Percentiles rank a stretch among this genome's conserved stretches.
Evolutionary conservation across 1,140 invertebrate species (phyloP).

Genomic region (Pogonognathellus flavescens): DNA sequence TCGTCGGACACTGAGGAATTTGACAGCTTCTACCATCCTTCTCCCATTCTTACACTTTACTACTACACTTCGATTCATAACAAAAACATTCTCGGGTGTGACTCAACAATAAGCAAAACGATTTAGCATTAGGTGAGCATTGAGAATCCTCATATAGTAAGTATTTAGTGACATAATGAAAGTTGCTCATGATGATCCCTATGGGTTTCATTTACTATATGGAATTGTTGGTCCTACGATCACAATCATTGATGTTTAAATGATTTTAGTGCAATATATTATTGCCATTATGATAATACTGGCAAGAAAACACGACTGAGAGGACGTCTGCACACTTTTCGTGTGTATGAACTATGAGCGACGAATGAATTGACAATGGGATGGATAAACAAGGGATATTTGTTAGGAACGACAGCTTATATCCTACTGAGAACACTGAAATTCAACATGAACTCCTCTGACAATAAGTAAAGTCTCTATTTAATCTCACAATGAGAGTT

Average conservation of each 20-base stretch:
- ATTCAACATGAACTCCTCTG: neutral
- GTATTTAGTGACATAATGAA: slow-evolving; percentile 31
- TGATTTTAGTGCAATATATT: neutral
- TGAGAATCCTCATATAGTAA: no score
- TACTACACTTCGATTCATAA: neutral
- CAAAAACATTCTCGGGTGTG: slow-evolving; percentile 18
- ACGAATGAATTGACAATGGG: neutral
- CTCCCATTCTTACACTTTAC: neutral
- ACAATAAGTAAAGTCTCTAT: slow-evolving; percentile 29
- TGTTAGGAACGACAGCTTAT: slow-evolving; percentile 19
- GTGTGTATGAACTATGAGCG: neutral
- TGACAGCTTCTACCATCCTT: slow-evolving; percentile 23
- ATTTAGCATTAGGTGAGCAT: slow-evolving; percentile 31
- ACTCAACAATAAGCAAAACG: neutral
- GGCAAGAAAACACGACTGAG: no score
- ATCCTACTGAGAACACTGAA: slow-evolving; percentile 27
- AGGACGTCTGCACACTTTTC: slow-evolving; percentile 25
- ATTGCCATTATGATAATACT: no score
- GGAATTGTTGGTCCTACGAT: neutral
- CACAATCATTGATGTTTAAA: slow-evolving; percentile 9
- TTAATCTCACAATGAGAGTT: neutral
- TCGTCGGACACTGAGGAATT: slow-evolving; percentile 22
- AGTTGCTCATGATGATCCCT: neutral
- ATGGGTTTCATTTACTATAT: slow-evolving; percentile 11
- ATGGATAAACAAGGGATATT: slow-evolving; percentile 7